Evolutionary conservation across 2,888 invertebrate genomes (phyloP).

Genomic region (Sclerodermus sp.): DNA sequence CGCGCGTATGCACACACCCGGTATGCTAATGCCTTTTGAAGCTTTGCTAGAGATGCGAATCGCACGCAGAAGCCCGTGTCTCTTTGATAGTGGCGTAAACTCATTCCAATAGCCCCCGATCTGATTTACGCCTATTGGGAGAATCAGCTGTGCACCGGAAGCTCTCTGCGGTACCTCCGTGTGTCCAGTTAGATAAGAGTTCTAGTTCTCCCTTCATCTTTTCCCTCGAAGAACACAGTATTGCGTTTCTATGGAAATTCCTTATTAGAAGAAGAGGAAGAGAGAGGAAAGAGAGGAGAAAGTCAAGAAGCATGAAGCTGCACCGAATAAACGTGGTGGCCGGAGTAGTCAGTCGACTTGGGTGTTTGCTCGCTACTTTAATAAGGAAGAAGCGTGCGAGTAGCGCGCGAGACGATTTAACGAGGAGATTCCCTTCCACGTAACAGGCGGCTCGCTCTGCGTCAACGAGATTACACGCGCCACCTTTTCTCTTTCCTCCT

Average conservation of each 20-base stretch:
- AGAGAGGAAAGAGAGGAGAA: too few relatives aligned
- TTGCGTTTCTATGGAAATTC: too few relatives aligned
- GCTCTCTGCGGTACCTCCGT: too few relatives aligned
- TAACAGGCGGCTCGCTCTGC: constrained; percentile 31
- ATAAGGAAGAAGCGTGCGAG: constrained; percentile 42
- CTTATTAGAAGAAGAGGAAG: too few relatives aligned
- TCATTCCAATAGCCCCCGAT: constrained; percentile 51
- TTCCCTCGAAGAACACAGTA: too few relatives aligned
- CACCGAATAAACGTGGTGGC: too few relatives aligned
- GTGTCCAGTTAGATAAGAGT: too few relatives aligned
- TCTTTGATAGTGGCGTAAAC: constrained; percentile 56
- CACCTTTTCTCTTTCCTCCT: constrained; percentile 34
- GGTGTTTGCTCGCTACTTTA: constrained; percentile 23
- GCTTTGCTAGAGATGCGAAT: constrained; percentile 50
- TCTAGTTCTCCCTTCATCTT: too few relatives aligned
- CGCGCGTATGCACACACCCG: constrained; percentile 35
- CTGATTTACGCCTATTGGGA: constrained; percentile 19
- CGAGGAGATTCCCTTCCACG: constrained; percentile 37
- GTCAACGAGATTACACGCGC: constrained; percentile 49
- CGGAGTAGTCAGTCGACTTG: too few relatives aligned
- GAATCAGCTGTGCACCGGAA: too few relatives aligned
- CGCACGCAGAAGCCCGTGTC: constrained; percentile 51
- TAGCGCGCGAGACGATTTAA: constrained; percentile 38
- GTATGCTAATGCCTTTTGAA: constrained; percentile 56
- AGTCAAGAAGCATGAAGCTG: too few relatives aligned